Percentiles rank a stretch among this genome's conserved stretches.
Conservation (phyloP, 2,113 vertebrate genomes). For the Aegithalos caudatus region DNA sequence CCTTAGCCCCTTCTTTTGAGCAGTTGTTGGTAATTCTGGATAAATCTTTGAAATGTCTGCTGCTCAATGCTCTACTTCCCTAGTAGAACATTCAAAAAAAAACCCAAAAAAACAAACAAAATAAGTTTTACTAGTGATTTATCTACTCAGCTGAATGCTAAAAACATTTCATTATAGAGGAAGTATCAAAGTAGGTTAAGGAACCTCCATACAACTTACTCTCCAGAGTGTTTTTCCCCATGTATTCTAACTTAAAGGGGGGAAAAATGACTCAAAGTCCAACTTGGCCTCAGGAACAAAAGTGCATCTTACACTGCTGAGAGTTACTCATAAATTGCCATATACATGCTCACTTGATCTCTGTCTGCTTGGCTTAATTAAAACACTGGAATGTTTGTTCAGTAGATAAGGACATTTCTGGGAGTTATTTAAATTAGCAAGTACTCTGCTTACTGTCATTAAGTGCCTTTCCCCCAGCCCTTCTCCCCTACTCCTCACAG, state of each 20-base stretch:
- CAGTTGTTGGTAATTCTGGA: not conserved
- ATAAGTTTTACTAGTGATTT: not conserved
- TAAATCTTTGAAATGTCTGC: not conserved
- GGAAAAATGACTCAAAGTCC: not conserved
- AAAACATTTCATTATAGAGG: not conserved
- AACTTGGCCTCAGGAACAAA: not conserved
- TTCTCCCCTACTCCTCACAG: not conserved
- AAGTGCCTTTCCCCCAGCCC: not conserved
- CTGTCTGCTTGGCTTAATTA: constrained; percentile 37
- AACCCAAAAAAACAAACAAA: no score
- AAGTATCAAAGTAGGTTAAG: not conserved
- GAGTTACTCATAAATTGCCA: not conserved
- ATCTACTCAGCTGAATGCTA: not conserved
- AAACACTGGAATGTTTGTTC: constrained; percentile 54
- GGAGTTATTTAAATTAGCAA: constrained; percentile 34
- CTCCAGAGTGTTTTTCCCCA: not conserved
- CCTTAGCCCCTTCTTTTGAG: not conserved
- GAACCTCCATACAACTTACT: not conserved
- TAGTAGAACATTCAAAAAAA: not conserved
- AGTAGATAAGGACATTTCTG: constrained; percentile 43
- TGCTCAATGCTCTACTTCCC: not conserved
- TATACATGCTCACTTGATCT: not conserved
- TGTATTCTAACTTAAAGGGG: not conserved
- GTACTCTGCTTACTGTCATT: constrained; percentile 24
- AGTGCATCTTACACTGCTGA: not conserved